Base-by-base conservation (phyloP, 2,888 invertebrate species). In the Plusia festucae region DNA sequence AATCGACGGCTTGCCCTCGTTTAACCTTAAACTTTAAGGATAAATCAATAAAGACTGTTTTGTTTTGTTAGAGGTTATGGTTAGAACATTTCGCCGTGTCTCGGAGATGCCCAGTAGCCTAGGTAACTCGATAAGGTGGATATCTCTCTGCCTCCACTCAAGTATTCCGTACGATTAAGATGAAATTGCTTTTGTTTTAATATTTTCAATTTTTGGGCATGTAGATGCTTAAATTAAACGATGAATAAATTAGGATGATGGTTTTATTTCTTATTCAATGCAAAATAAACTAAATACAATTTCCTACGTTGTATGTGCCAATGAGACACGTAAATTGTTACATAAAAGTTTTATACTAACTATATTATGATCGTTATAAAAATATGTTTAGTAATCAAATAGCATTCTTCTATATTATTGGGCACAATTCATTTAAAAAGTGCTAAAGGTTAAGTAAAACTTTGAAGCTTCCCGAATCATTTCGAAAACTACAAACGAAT, bases 101-200 rank as follows among this genome's bases (percentile, higher is more conserved):
- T 63, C 68, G 79, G 81, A 83, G 89, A 91, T 93, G 92, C 91
- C 94, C 95, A 94, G 95, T 94, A 94, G 95, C 95, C 94, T 95
- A 94, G 94, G 95, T 95, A 95, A 95, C 91, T 88, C 86, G 93
- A 95, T 91, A 93, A 91, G 88, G 88, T 94, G 94, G 91, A 93
- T 93, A 94, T 93, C 91, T 89, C 89, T 93, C 90, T 91, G 91
- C 93, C 91, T 90, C 88, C 90, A 90, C 88, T 90, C 89, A 83
- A 93, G 92, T 94, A 93, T 94, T 94, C 91, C 90, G 90, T 90
- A 90, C 90, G 92, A 94, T 94, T 92, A 94, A 94, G 91, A 91
- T 87, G 89, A 91, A 91, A 86, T 89, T 89, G 85, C 86, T 92
- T 91, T 93, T 92, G 87, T 93, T 91, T 90, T 88, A 88, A 76